Evolutionary conservation across 1,140 invertebrate genomes (phyloP), one percentile per base, ranked within the genome.

Genomic region (Drosophila pruinosa): DNA sequence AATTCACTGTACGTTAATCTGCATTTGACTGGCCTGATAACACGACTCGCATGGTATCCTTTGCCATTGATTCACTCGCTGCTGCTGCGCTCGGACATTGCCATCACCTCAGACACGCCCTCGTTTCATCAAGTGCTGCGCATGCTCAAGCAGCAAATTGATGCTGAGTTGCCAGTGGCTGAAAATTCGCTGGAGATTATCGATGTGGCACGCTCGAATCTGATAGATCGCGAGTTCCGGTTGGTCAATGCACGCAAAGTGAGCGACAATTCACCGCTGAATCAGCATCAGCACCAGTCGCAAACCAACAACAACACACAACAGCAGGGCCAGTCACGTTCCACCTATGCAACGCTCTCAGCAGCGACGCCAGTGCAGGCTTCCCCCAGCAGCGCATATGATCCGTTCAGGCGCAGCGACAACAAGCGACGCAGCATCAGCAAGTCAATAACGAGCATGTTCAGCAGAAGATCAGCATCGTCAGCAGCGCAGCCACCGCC

Each of bases 1-100:
- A 97, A 98, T 89, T 95, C 96, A 43, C 92, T 99, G 57, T 95
- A 96, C 71, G 94, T 96, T 1, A 99, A 98, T 92, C 93, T 99
- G 50, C 95, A 97, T 85, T 92, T 99, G 38, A 98, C 97, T 3
- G 96, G 96, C 0, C 92, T 99, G 5, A 94, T 99, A 12, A 95
- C 96, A 34, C 94, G 96, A 58, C 92, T 99, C 31, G 96, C 97
- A 2, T 94, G 95, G 38, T 98, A 97, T 91, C 96, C 97, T 0
- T 96, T 98, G 70, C 96, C 97, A 2, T 91, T 99, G 12, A 92
- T 99, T 5, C 94, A 96, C 47, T 96, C 97, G 0, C 95, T 98
- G 90, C 92, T 99, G 22, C 92, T 99, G 7, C 97, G 97, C 89
- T 95, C 97, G 65, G 95, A 95, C 58, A 94, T 98, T 52, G 95